Conservation (phyloP, 1,140 invertebrate species). For the Lepidurus packardi region DNA sequence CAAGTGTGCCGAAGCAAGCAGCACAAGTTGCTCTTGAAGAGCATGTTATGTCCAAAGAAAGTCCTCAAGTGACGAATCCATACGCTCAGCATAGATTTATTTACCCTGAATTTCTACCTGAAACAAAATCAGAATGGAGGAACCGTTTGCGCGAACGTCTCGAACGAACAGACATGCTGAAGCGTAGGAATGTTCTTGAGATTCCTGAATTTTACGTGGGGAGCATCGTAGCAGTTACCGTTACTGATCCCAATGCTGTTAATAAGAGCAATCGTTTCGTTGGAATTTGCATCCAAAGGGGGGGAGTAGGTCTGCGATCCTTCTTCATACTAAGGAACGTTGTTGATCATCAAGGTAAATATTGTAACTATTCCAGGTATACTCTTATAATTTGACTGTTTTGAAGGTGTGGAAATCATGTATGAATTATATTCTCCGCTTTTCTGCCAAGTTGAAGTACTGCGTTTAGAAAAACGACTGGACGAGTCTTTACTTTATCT, state of each 20-base stretch:
- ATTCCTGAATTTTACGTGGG: constrained; percentile 98
- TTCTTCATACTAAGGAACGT: constrained; percentile 87
- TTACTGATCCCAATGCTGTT: constrained; percentile 77
- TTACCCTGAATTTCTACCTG: constrained; percentile 93
- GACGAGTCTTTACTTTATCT: constrained; percentile 87
- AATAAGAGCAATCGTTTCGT: constrained; percentile 85
- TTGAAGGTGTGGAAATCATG: constrained; percentile 70
- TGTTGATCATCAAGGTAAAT: constrained; percentile 72
- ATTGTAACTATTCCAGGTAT: constrained; percentile 18
- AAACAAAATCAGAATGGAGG: constrained; percentile 68
- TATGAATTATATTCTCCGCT: constrained; percentile 94
- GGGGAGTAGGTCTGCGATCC: constrained; percentile 70
- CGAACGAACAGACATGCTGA: constrained; percentile 88
- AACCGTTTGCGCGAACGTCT: constrained; percentile 80
- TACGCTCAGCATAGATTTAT: constrained; percentile 58
- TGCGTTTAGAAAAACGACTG: constrained; percentile 85
- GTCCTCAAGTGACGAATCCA: background rate
- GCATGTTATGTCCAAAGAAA: background rate
- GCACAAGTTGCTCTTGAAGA: background rate
- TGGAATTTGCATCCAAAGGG: constrained; percentile 89
- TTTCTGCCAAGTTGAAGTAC: constrained; percentile 80
- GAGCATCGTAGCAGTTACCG: constrained; percentile 84
- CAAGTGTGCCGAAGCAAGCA: background rate
- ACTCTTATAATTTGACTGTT: constrained; percentile 33
- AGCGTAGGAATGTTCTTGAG: constrained; percentile 69